These are phyloP conservation scores for Leptopilina clavipes DNA, from an alignment of 1,140 invertebrate species.

Conservation along the genomic window DNA sequence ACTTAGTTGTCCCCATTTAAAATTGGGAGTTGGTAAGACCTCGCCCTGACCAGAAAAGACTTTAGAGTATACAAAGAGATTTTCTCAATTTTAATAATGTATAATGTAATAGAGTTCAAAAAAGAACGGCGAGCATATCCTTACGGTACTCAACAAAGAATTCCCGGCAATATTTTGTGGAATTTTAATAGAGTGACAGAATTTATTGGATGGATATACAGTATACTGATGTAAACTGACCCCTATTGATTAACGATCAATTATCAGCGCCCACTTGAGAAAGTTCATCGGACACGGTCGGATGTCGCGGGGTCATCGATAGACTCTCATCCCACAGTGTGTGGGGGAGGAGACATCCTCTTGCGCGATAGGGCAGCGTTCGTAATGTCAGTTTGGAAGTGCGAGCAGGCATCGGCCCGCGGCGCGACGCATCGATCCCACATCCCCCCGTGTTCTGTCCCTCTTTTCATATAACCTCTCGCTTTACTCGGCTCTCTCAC, in stretches of 20 bases:
- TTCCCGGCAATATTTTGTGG: background rate
- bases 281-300: background rate
- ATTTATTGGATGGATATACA: background rate
- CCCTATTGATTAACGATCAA: background rate
- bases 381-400: constrained; percentile 49
- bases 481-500: constrained; percentile 21
- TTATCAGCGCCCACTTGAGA: background rate
- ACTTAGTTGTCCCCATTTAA: no score
- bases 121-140: no score
- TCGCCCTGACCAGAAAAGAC: no score
- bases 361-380: constrained; percentile 44
- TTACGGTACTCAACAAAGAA: no score
- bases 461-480: constrained; percentile 51
- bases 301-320: background rate
- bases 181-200: background rate
- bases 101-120: no score
- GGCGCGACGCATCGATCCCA: constrained; percentile 71
- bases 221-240: background rate
- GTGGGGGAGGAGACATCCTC: constrained; percentile 36
- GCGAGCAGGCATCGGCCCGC: constrained; percentile 68
- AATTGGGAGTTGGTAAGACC: no score
- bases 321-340: background rate
- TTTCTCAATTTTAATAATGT: no score
- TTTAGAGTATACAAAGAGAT: no score
- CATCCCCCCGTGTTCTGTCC: constrained; percentile 47